Percentiles rank a stretch among this genome's conserved stretches.
phyloP scores from a whole-genome alignment of 1,140 invertebrate species.

The Metaphire vulgaris region DNA sequence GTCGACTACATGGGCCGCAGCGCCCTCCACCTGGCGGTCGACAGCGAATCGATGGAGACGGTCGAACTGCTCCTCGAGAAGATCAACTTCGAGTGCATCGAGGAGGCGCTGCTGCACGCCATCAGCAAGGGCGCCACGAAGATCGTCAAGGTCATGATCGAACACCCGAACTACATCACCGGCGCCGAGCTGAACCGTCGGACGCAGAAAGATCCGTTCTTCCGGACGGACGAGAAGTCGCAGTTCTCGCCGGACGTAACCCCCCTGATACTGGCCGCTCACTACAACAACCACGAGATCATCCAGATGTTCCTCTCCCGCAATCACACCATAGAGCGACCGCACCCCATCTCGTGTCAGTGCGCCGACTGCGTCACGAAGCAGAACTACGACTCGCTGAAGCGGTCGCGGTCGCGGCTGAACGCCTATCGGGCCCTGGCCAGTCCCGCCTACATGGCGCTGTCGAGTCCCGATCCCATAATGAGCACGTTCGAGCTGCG shows the following conservation, averaged over 20 bases:
- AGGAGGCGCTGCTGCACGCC: constrained; percentile 65
- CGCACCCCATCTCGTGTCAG: constrained; percentile 37
- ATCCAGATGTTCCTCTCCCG: constrained; percentile 40
- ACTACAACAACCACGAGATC: constrained; percentile 45
- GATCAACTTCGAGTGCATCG: constrained; percentile 33
- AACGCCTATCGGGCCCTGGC: constrained; percentile 86
- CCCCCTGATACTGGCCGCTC: constrained; percentile 42
- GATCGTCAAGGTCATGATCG: constrained; percentile 70
- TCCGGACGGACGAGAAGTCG: constrained; percentile 32
- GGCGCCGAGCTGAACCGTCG: constrained; percentile 44
- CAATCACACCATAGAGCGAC: constrained; percentile 34
- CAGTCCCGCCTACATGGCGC: constrained; percentile 73
- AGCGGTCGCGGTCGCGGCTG: constrained; percentile 70
- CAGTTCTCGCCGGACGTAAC: constrained; percentile 42
- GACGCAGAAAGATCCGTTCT: constrained; percentile 33
- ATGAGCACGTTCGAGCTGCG: constrained; percentile 93
- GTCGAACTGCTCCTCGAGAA: constrained; percentile 75
- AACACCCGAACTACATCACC: constrained; percentile 55
- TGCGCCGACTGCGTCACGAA: constrained; percentile 29
- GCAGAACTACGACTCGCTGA: constrained; percentile 27
- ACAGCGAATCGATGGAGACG: constrained; percentile 92
- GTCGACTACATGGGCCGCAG: constrained; percentile 78
- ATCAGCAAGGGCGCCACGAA: constrained; percentile 76
- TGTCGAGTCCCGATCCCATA: constrained; percentile 93
- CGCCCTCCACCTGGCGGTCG: constrained; percentile 65